These are phyloP conservation scores for Potamarius usumacintae DNA, from an alignment of 2,113 vertebrate species.

Conservation along the genomic window DNA sequence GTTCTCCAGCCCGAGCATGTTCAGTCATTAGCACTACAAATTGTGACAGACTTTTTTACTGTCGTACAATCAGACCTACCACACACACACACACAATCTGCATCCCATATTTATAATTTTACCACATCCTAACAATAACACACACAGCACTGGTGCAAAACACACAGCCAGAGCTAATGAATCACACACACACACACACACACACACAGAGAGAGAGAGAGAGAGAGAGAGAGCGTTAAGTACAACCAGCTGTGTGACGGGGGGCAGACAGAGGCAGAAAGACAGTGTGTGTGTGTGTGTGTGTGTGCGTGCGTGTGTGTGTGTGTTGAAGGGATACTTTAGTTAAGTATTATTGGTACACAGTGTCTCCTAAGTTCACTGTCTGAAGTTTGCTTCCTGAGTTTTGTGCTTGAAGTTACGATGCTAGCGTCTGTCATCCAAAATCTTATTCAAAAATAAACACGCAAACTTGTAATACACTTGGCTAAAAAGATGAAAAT, in stretches of 20 bases:
- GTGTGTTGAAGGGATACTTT: background rate
- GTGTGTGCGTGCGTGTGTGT: background rate
- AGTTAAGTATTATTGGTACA: background rate
- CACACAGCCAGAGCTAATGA: constrained; percentile 97
- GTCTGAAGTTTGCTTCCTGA: background rate
- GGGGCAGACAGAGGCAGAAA: constrained; percentile 37
- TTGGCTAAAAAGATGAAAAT: background rate
- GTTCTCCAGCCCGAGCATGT: constrained; percentile 67
- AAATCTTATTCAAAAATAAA: background rate
- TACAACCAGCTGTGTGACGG: constrained; percentile 93
- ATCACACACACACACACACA: constrained; percentile 82
- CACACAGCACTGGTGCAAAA: constrained; percentile 94
- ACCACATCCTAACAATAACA: constrained; percentile 99
- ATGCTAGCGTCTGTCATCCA: background rate
- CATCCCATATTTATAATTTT: constrained; percentile 97
- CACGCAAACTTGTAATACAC: background rate
- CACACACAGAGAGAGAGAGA: background rate
- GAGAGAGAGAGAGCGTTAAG: constrained; percentile 85
- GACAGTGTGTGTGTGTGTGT: constrained; percentile 29
- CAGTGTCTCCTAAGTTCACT: background rate
- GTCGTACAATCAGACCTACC: constrained; percentile 80
- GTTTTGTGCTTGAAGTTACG: background rate
- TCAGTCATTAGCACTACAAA: constrained; percentile 85
- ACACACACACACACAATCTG: constrained; percentile 67
- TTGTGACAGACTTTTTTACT: constrained; percentile 79